Percentiles rank a stretch among this genome's conserved stretches.
Evolutionary conservation across 2,113 vertebrate genomes (phyloP).

Genomic region (Chionomys nivalis): DNA sequence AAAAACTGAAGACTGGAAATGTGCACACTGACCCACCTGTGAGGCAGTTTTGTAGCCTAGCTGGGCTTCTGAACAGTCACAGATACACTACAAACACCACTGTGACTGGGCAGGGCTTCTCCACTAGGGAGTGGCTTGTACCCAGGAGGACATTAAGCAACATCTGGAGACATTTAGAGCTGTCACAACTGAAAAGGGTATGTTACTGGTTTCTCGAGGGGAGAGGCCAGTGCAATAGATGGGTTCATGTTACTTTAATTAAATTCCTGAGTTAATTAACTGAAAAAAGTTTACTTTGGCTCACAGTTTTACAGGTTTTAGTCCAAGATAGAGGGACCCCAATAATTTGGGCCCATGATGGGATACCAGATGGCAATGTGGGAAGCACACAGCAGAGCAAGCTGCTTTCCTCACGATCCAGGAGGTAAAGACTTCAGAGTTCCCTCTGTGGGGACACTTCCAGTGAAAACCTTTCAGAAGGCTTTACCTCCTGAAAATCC

Average conservation of each 20-base stretch:
- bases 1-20: background rate
- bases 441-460: background rate
- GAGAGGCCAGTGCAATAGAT: background rate
- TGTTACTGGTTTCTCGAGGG: background rate
- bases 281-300: background rate
- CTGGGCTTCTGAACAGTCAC: background rate
- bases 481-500: background rate
- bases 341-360: background rate
- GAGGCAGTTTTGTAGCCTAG: background rate
- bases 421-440: background rate
- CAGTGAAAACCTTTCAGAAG: background rate
- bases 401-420: background rate
- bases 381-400: background rate
- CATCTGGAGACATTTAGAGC: background rate
- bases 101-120: background rate
- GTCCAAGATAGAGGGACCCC: background rate
- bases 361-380: background rate
- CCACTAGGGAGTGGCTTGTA: background rate
- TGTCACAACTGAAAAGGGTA: background rate
- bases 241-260: background rate
- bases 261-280: background rate
- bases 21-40: background rate
- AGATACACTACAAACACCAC: background rate
- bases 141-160: background rate
- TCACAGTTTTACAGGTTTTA: background rate